A percentile compares a stretch with the other conserved stretches of the same genome.
These are phyloP conservation scores for Campoletis raptor DNA, from an alignment of 2,888 invertebrate species.

Conservation along the genomic window DNA sequence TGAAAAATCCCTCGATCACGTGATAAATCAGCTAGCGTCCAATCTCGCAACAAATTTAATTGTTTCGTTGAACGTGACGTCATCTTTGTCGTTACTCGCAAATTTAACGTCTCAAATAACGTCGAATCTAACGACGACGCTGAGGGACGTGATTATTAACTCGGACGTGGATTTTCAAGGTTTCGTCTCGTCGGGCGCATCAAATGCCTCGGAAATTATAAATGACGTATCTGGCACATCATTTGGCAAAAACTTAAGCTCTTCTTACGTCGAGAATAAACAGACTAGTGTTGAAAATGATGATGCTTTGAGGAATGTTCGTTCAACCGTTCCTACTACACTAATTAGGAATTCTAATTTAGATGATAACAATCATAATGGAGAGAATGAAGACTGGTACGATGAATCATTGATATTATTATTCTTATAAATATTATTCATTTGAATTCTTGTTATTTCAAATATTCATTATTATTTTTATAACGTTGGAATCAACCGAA, in stretches of 20 bases:
- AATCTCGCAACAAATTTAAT: slow-evolving; percentile 76
- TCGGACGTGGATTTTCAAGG: slow-evolving; percentile 62
- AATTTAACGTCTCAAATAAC: slow-evolving; percentile 76
- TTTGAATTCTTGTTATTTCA: background rate
- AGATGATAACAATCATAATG: slow-evolving; percentile 28
- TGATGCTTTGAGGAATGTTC: slow-evolving; percentile 61
- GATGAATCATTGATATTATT: background rate
- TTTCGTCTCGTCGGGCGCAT: slow-evolving; percentile 34
- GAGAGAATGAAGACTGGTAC: slow-evolving; percentile 59
- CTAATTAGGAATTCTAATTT: slow-evolving; percentile 54
- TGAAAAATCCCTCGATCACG: slow-evolving; percentile 69
- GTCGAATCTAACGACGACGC: slow-evolving; percentile 74
- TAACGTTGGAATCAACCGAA: background rate
- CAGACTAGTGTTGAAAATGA: slow-evolving; percentile 41
- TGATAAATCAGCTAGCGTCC: slow-evolving; percentile 72
- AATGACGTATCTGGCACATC: slow-evolving; percentile 54
- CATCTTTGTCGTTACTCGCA: slow-evolving; percentile 66
- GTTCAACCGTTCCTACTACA: slow-evolving; percentile 52
- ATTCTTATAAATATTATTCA: background rate
- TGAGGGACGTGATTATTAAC: slow-evolving; percentile 72
- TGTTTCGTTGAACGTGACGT: slow-evolving; percentile 72
- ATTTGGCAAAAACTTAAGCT: slow-evolving; percentile 45
- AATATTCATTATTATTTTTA: background rate
- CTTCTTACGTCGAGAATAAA: slow-evolving; percentile 41
- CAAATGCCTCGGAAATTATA: slow-evolving; percentile 57